Evolutionary conservation across 2,888 invertebrate genomes (phyloP).

Genomic region (Eupithecia dodoneata): DNA sequence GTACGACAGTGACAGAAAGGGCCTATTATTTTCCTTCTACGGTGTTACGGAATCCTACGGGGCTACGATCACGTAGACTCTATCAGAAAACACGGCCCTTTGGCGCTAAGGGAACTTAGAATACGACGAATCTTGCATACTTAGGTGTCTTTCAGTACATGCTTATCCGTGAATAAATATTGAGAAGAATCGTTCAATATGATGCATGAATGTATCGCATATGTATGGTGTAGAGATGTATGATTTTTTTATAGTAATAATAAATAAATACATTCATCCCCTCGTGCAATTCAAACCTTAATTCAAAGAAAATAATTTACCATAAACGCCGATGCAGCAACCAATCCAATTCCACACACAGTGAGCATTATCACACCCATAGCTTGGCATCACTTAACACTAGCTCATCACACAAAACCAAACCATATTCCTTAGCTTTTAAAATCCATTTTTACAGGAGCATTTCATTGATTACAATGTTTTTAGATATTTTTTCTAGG

Average conservation of each 20-base stretch:
- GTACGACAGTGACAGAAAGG: not conserved
- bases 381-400: conserved; percentile 75
- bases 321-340: conserved; percentile 69
- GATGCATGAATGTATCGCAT: not conserved
- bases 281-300: not conserved
- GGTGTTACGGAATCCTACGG: not conserved
- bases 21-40: not conserved
- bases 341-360: conserved; percentile 77
- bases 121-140: not conserved
- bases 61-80: not conserved
- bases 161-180: not conserved
- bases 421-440: conserved; percentile 23
- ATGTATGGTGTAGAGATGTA: not conserved
- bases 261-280: not conserved
- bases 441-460: conserved; percentile 38
- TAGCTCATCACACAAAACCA: conserved; percentile 55
- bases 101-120: not conserved
- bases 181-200: not conserved
- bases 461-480: conserved; percentile 43
- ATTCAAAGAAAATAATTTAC: conserved; percentile 52
- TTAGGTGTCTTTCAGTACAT: not conserved
- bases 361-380: conserved; percentile 77
- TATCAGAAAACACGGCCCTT: not conserved
- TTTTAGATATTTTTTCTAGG: conserved; percentile 46
- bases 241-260: not conserved